Base-by-base conservation (phyloP, 2,888 invertebrate genomes). In the Drosophila koepferae region DNA sequence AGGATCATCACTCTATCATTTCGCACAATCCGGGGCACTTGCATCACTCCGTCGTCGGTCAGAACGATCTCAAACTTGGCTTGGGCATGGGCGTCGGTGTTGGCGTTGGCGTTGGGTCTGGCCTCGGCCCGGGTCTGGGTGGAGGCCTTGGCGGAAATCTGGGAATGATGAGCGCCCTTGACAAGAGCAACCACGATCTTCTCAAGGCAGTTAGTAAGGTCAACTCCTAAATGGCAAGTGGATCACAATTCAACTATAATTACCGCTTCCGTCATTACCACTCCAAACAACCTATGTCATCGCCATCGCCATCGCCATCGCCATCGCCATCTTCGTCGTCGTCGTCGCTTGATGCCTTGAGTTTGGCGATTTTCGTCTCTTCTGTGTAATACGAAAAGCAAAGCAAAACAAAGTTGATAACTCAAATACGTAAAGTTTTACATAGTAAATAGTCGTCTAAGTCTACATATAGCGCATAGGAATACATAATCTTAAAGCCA, bases 191-290 rank as follows among this genome's bases (percentile, higher is more conserved):
- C 89, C 93, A 93, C 69, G 93, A 93, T 86, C 90, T 93, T 74
- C 90, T 93, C 66, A 93, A 93, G 85, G 93, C 93, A 63, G 93
- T 93, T 81, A 93, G 93, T 92, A 93, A 93, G 91, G 93, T 93
- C 61, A 93, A 93, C 86, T 92, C 93, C 90, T 93, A 93, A 93
- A 92, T 90, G 74, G 65, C 60, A 61, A 18, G 55, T 56, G 59
- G 73, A 53, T 41, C 41, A 18, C 43, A 3, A 8, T 8, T 12
- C 28, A 51, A 36, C 36, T 23, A 70, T 63, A 49, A 55, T 44
- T 41, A 56, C 36, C 63, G 51, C 51, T 55, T 63, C 62, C 82
- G 64, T 74, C 73, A 65, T 60, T 65, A 81, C 66, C 78, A 54
- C 61, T 55, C 49, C 51, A 31, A 63, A 34, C 43, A 56, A 56